Evolutionary conservation across 1,140 invertebrate genomes (phyloP).

Genomic region (Cotesia typhae): DNA sequence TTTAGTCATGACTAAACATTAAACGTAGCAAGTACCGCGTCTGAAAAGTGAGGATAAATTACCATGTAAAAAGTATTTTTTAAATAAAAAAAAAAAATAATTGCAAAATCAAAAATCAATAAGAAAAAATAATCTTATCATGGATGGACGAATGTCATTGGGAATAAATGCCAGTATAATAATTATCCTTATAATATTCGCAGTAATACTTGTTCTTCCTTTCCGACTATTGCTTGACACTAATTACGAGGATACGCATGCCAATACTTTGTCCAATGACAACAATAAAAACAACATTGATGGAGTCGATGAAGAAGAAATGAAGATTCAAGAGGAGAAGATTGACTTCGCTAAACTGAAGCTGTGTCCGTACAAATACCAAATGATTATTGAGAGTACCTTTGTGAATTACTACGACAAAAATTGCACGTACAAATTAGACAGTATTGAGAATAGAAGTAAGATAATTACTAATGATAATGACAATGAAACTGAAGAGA

Average conservation of each 20-base stretch:
- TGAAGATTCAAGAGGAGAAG: not conserved
- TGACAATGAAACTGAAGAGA: not conserved
- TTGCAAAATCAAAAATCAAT: not conserved
- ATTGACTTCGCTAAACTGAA: conserved; percentile 49
- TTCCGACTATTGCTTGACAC: conserved; percentile 51
- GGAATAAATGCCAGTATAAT: conserved; percentile 56
- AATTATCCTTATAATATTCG: conserved; percentile 52
- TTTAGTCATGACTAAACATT: not conserved
- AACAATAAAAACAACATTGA: not conserved
- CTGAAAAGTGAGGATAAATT: not conserved
- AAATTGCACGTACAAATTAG: conserved; percentile 50
- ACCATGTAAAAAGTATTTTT: not conserved
- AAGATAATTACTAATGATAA: conserved; percentile 24
- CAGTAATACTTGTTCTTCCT: conserved; percentile 51
- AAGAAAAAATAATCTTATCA: conserved; percentile 38
- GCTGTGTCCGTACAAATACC: conserved; percentile 50
- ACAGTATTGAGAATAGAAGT: not conserved
- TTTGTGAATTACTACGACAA: conserved; percentile 51
- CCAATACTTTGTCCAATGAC: too few relatives aligned
- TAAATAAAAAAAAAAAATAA: not conserved
- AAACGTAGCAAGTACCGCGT: not conserved
- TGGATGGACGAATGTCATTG: conserved; percentile 47
- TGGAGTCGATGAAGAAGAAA: conserved; percentile 6
- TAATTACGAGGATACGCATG: conserved; percentile 41
- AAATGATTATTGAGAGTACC: conserved; percentile 41